These are phyloP conservation scores for Hyperoplus immaculatus DNA, from an alignment of 2,797 vertebrate species.

Conservation along the genomic window DNA sequence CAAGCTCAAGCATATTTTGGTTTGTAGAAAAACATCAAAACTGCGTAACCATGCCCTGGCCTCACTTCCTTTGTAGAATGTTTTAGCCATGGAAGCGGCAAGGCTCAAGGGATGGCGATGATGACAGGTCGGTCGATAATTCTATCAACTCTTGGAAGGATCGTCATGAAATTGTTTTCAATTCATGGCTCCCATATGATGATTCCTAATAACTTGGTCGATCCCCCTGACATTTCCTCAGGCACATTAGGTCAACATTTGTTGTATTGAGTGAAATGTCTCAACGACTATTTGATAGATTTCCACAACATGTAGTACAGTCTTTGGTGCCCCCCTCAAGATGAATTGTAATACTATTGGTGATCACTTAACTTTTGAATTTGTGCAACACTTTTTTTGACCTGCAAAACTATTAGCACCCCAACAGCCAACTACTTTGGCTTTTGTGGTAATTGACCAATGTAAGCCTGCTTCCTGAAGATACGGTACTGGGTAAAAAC, in stretches of 20 bases:
- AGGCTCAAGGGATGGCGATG: not conserved
- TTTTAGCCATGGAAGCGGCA: not conserved
- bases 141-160: not conserved
- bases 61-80: slow-evolving; percentile 2
- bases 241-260: not conserved
- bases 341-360: not conserved
- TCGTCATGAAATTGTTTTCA: not conserved
- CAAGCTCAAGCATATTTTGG: slow-evolving; percentile 22
- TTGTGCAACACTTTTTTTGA: not conserved
- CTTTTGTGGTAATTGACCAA: not conserved
- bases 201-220: not conserved
- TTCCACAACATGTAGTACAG: not conserved
- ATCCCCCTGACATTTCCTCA: not conserved
- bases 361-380: not conserved
- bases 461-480: not conserved
- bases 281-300: not conserved
- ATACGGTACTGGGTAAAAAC: not conserved
- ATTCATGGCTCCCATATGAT: not conserved
- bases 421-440: not conserved
- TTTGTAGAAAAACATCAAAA: slow-evolving; percentile 8
- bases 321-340: not conserved
- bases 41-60: not conserved
- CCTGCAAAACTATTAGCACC: not conserved
- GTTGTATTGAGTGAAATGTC: not conserved
- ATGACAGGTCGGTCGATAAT: not conserved